Percentiles rank a stretch among this genome's conserved stretches.
phyloP scores from a whole-genome alignment of 2,113 vertebrate species.

The human (Homo sapiens) region DNA sequence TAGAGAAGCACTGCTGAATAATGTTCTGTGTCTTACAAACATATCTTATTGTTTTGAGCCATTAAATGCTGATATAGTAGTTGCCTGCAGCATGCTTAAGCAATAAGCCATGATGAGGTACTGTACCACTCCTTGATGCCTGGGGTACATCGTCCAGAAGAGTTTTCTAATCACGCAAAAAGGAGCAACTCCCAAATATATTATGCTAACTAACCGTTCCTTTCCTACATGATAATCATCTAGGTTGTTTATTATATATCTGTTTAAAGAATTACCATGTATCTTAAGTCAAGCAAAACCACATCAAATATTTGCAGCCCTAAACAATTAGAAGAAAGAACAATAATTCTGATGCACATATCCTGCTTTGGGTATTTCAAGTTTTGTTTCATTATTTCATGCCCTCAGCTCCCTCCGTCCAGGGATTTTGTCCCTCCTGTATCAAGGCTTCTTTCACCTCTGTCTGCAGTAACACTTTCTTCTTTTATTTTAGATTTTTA shows the following conservation, averaged over 20 bases:
- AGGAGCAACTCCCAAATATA: neutral
- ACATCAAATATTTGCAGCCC: slow-evolving; percentile 35
- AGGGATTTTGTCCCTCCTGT: slow-evolving; percentile 25
- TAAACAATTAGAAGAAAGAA: slow-evolving; percentile 46
- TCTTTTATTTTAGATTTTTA: slow-evolving; percentile 70
- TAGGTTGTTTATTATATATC: neutral
- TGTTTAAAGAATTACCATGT: neutral
- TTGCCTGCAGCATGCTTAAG: neutral
- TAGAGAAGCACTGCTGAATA: neutral
- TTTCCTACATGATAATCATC: neutral
- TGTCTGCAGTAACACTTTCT: slow-evolving; percentile 36
- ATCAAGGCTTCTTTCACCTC: slow-evolving; percentile 58
- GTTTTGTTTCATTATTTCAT: slow-evolving; percentile 27
- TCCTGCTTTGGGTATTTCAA: slow-evolving; percentile 6
- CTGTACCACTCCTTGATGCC: neutral
- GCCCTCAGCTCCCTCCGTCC: neutral
- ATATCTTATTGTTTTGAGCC: slow-evolving; percentile 3
- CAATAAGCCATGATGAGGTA: neutral
- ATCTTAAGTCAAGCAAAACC: slow-evolving; percentile 1
- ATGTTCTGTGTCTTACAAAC: slow-evolving; percentile 30
- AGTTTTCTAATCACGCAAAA: neutral
- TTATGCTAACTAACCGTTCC: neutral
- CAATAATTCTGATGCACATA: neutral
- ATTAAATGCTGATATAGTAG: slow-evolving; percentile 4
- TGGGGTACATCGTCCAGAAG: neutral